Evolutionary conservation across 2,888 invertebrate species (phyloP).

Genomic region (Andrena minutula): DNA sequence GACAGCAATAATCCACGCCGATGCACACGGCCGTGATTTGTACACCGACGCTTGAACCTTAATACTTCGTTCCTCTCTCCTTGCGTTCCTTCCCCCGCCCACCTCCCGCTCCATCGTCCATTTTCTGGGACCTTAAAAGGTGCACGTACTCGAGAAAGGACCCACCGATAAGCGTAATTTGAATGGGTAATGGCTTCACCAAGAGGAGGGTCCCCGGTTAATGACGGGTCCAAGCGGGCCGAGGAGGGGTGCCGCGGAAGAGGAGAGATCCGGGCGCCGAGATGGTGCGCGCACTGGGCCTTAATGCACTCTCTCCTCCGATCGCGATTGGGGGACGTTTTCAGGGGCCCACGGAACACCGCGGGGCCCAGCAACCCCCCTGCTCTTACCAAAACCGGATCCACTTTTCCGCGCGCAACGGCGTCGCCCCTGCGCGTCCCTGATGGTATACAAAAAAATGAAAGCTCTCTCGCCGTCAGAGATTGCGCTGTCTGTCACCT

Average conservation of each 20-base stretch:
- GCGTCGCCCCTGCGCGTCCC: conserved; percentile 1
- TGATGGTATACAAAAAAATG: conserved; percentile 28
- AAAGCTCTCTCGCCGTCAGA: not conserved
- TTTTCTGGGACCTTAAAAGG: conserved; percentile 75
- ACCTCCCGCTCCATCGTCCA: conserved; percentile 46
- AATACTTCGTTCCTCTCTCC: conserved; percentile 22
- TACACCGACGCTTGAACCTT: conserved; percentile 38
- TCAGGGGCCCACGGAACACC: conserved; percentile 55
- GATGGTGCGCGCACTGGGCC: conserved; percentile 56
- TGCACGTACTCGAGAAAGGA: conserved; percentile 70
- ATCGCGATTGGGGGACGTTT: conserved; percentile 66
- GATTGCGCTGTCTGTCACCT: conserved; percentile 34
- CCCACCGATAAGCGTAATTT: conserved; percentile 80
- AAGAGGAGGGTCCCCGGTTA: conserved; percentile 73
- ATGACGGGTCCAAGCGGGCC: conserved; percentile 67
- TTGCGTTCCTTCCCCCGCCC: conserved; percentile 14
- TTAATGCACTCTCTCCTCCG: conserved; percentile 52
- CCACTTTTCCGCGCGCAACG: conserved; percentile 43
- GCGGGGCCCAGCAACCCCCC: conserved; percentile 35
- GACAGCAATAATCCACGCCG: conserved; percentile 70
- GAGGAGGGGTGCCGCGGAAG: conserved; percentile 23
- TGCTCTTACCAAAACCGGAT: conserved; percentile 47
- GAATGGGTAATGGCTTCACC: conserved; percentile 80
- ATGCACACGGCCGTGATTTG: conserved; percentile 50
- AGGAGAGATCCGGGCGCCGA: conserved; percentile 59